Conservation (phyloP, 1,140 invertebrate species). For the Wiebesia pumilae region DNA sequence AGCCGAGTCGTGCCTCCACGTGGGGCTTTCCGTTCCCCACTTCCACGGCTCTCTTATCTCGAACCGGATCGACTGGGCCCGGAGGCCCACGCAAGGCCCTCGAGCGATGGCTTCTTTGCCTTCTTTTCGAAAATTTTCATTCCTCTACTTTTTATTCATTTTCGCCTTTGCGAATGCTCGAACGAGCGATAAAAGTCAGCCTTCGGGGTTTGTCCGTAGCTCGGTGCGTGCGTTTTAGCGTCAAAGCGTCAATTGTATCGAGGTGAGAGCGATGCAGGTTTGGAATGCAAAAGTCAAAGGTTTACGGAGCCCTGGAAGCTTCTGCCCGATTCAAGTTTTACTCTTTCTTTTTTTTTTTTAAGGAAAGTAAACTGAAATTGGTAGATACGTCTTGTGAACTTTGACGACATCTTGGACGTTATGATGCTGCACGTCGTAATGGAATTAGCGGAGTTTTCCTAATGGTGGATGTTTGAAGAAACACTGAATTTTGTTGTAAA, state of each 20-base stretch:
- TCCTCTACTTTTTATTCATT: background rate
- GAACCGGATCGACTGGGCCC: background rate
- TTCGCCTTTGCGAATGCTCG: background rate
- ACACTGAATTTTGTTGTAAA: too few relatives aligned
- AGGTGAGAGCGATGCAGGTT: background rate
- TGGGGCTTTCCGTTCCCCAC: slow-evolving; percentile 34
- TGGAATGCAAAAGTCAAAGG: background rate
- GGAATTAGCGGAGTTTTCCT: too few relatives aligned
- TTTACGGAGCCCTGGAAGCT: background rate
- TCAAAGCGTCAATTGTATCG: too few relatives aligned
- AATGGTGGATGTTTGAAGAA: too few relatives aligned
- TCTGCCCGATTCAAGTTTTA: background rate
- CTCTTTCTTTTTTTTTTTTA: too few relatives aligned
- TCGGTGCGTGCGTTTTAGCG: too few relatives aligned
- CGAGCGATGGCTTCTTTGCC: background rate
- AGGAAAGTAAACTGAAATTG: too few relatives aligned
- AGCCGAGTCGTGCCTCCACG: background rate
- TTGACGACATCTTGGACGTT: too few relatives aligned
- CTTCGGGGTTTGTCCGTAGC: too few relatives aligned
- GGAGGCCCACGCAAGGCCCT: slow-evolving; percentile 18
- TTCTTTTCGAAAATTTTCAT: background rate
- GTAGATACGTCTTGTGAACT: background rate
- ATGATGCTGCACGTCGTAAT: too few relatives aligned
- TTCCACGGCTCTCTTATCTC: background rate
- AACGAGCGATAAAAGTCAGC: too few relatives aligned